These are phyloP conservation scores for Catharus ustulatus DNA, from an alignment of 2,797 vertebrate species.

Conservation along the genomic window DNA sequence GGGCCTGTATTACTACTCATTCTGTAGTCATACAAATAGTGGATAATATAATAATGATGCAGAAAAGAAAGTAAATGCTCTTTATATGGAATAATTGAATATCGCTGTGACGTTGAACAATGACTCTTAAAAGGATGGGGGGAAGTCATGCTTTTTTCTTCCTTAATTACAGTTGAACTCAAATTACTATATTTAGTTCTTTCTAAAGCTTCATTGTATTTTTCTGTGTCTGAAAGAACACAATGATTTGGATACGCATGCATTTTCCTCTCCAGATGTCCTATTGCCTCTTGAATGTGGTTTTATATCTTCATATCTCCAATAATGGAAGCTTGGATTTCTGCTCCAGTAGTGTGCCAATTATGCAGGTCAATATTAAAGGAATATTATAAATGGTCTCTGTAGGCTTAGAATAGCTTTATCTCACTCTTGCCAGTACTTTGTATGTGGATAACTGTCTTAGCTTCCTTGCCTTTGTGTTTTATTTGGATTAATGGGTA, in stretches of 20 bases:
- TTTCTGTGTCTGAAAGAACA: slow-evolving; percentile 44
- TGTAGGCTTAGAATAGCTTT: slow-evolving; percentile 3
- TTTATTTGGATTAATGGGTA: slow-evolving; percentile 27
- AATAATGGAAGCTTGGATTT: slow-evolving; percentile 34
- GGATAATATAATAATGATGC: slow-evolving; percentile 67
- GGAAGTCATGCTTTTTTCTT: slow-evolving; percentile 56
- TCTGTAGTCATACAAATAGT: slow-evolving; percentile 65
- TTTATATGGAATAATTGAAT: slow-evolving; percentile 71
- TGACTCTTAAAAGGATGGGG: slow-evolving; percentile 47
- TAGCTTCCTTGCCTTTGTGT: slow-evolving; percentile 6
- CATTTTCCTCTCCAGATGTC: slow-evolving; percentile 62
- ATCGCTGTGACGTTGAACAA: slow-evolving; percentile 61
- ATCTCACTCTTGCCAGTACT: background rate
- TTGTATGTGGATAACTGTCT: background rate
- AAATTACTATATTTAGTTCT: slow-evolving; percentile 68
- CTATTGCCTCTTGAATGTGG: slow-evolving; percentile 33
- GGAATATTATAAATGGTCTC: slow-evolving; percentile 1
- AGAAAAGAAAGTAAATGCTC: slow-evolving; percentile 67
- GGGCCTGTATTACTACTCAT: slow-evolving; percentile 59
- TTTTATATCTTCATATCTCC: slow-evolving; percentile 11
- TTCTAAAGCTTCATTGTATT: slow-evolving; percentile 69
- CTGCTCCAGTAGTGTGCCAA: background rate
- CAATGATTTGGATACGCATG: slow-evolving; percentile 37
- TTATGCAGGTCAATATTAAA: slow-evolving; percentile 31
- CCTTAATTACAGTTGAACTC: slow-evolving; percentile 61